Base-by-base conservation (phyloP, 2,888 invertebrate genomes). In the Drosophila limbata region DNA sequence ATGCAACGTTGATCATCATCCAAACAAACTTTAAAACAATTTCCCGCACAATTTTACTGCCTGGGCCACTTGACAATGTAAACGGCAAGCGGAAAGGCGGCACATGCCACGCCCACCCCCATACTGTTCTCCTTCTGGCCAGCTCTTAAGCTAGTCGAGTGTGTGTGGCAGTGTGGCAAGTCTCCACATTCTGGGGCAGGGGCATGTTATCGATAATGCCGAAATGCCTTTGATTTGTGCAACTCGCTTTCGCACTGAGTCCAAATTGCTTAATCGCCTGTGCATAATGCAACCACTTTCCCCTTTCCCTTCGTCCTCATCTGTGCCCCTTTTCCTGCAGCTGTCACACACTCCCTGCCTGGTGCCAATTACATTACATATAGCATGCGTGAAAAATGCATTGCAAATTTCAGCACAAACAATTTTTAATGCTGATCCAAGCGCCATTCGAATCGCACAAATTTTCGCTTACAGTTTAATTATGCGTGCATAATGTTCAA, bases 211-310 rank as follows among this genome's bases (percentile, higher is more conserved):
- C 73, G 71, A 76, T 75, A 79, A 76, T 69, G 72, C 66, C 62
- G 61, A 79, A 75, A 66, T 74, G 77, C 77, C 79, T 79, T 80
- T 80, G 79, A 79, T 79, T 79, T 79, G 78, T 74, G 70, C 59
- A 66, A 59, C 65, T 63, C 75, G 64, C 60, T 51, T 51, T 47
- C 25, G 28, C 63, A 35, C 33, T 21, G 39, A 57, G 48, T 56
- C 64, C 59, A 74, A 81, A 83, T 83, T 83, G 82, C 79, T 83
- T 83, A 83, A 83, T 83, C 81, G 82, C 59, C 79, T 77, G 83
- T 79, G 71, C 73, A 79, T 83, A 83, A 83, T 83, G 81, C 77
- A 69, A 44, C 55, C 53, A 42, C 31, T 48, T n/a, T n/a, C 11
- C 15, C 40, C 39, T 15, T 21, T 9, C n/a, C 35, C 35, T 3